Conservation (phyloP, 2,797 vertebrate genomes). For the Buphagus erythrorhynchus region DNA sequence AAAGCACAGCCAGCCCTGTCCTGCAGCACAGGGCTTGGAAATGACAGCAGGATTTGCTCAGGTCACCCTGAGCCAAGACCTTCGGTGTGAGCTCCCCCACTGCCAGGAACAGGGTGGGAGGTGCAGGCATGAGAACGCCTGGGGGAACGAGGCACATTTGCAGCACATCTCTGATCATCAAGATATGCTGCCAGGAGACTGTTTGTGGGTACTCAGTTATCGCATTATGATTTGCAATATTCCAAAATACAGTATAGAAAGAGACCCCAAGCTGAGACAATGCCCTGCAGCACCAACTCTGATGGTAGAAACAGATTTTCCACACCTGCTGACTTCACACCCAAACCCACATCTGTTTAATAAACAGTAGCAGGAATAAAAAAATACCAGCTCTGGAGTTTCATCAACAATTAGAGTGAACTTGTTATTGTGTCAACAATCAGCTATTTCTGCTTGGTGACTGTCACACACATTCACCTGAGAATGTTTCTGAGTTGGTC, state of each 20-base stretch:
- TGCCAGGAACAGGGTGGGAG: background rate
- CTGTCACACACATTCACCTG: accelerated
- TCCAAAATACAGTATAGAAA: background rate
- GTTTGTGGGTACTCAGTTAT: background rate
- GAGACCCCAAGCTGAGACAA: background rate
- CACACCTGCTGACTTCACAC: background rate
- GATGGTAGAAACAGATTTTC: background rate
- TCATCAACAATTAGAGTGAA: background rate
- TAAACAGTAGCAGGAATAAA: background rate
- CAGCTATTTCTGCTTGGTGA: background rate
- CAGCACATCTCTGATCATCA: background rate
- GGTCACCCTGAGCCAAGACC: background rate
- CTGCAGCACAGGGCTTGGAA: background rate
- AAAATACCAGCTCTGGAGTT: background rate
- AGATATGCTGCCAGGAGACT: background rate
- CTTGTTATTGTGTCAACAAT: background rate
- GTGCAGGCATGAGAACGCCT: background rate
- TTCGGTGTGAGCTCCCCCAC: accelerated
- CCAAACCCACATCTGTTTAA: background rate
- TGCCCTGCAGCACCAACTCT: background rate
- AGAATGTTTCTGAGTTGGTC: background rate
- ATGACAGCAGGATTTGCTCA: background rate
- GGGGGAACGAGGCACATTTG: background rate
- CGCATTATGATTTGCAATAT: background rate
- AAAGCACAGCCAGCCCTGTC: background rate